These are phyloP conservation scores for Pangasius djambal DNA, from an alignment of 2,797 vertebrate genomes.

Conservation along the genomic window DNA sequence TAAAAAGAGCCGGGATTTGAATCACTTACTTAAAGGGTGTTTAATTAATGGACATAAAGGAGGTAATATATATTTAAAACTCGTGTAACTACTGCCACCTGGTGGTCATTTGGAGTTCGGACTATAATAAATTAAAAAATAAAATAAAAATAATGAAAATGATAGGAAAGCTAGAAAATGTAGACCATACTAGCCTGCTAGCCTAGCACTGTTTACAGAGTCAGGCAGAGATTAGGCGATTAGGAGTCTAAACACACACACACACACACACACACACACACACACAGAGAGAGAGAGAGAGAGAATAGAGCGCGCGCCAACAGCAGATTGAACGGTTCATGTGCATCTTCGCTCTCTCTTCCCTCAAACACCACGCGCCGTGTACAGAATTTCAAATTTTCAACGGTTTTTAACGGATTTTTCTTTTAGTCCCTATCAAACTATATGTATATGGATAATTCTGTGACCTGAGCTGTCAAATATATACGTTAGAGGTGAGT, in stretches of 20 bases:
- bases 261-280: no score
- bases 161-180: neutral
- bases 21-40: neutral
- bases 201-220: neutral
- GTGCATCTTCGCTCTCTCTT: neutral
- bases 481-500: neutral
- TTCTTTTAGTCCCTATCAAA: neutral
- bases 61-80: no score
- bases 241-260: no score
- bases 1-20: neutral
- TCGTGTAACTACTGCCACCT: neutral
- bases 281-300: neutral
- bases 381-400: neutral
- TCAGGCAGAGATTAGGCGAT: neutral
- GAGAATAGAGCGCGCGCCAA: neutral
- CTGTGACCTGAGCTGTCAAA: neutral
- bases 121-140: neutral
- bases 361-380: neutral
- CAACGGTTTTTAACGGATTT: neutral
- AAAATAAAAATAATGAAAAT: slow-evolving; percentile 4
- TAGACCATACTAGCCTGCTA: neutral
- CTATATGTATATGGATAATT: neutral
- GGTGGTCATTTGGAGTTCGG: neutral
- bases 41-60: neutral
- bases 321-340: neutral